These are phyloP conservation scores for Temnothorax ravouxi DNA, from an alignment of 2,888 invertebrate species.

Conservation along the genomic window DNA sequence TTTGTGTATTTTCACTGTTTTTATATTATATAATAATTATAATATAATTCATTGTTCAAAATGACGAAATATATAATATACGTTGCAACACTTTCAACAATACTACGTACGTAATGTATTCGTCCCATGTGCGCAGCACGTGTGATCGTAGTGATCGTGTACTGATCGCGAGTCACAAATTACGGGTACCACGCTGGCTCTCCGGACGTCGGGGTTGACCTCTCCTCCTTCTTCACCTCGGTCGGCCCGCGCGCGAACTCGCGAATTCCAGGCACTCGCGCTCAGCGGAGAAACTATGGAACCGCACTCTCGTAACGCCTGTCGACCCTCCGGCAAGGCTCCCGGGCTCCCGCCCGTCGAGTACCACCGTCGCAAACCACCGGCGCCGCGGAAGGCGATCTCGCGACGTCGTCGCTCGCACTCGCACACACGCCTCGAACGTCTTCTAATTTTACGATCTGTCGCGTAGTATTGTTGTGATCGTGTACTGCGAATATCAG, in stretches of 20 bases:
- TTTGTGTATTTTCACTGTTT: too few relatives aligned
- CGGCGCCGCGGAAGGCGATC: slow-evolving; percentile 51
- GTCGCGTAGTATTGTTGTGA: slow-evolving; percentile 64
- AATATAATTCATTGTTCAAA: too few relatives aligned
- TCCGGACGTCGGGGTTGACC: not conserved
- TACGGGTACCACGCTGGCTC: not conserved
- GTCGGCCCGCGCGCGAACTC: slow-evolving; percentile 5
- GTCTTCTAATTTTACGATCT: slow-evolving; percentile 82
- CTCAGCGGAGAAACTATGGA: slow-evolving; percentile 63
- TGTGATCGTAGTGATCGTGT: too few relatives aligned
- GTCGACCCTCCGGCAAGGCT: not conserved
- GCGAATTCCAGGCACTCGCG: slow-evolving; percentile 8
- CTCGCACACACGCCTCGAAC: slow-evolving; percentile 70
- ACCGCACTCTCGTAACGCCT: slow-evolving; percentile 49
- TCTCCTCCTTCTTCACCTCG: not conserved
- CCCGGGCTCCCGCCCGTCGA: slow-evolving; percentile 46
- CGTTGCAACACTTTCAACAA: too few relatives aligned
- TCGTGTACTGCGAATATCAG: too few relatives aligned
- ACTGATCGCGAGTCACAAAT: not conserved
- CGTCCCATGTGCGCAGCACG: too few relatives aligned
- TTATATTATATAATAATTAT: too few relatives aligned
- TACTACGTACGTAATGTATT: too few relatives aligned
- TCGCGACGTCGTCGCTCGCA: slow-evolving; percentile 25
- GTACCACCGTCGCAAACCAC: slow-evolving; percentile 38
- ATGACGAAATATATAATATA: too few relatives aligned